Base-by-base conservation (phyloP, 1,140 invertebrate species). In the Archivesica marissinica region DNA sequence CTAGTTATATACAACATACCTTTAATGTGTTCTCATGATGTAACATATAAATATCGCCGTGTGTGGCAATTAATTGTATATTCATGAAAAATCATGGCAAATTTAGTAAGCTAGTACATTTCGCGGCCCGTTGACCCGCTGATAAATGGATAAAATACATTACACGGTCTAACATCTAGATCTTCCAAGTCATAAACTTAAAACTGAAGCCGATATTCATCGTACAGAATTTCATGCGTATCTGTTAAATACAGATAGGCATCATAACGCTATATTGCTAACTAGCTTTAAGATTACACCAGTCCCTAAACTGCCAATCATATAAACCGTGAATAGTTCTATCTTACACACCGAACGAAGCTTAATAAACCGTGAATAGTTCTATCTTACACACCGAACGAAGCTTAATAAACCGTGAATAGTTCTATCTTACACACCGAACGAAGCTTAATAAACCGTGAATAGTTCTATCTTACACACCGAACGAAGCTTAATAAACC, bases 191-290 rank as follows among this genome's bases (percentile, higher is more conserved):
- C 54, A 70, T 70, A 70, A 70, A 70, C 39, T 41, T 30, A 44
- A 70, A 44, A 44, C 7, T 44, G 6, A 13, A 20, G n/a, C 11
- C 28, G 25, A 41, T 75, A 75, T 38, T 47, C 52, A 54, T 38
- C 50, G 30, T 76, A 41, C 74, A 76, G 23, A 79, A 79, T 79
- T 79, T 68, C 77, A 66, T 66, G 68, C 38, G 44, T n/a, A 79
- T 79, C 77, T 79, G 77, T 33, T 66, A 79, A 79, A n/a, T 39
- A 17, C 4, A 25, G 77, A 79, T 79, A 64, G 56, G 38, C 28
- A 79, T 79, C 77, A 64, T 50, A 39, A n/a, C 56, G 44, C 38
- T 44, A 38, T 23, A 30, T 33, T 61, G 77, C 56, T 79, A 79
- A 79, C 77, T 66, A 79, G 77, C 33, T 66, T 79, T 20, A 20